Conservation (phyloP, 2,797 vertebrate genomes). For the Trichosurus vulpecula region DNA sequence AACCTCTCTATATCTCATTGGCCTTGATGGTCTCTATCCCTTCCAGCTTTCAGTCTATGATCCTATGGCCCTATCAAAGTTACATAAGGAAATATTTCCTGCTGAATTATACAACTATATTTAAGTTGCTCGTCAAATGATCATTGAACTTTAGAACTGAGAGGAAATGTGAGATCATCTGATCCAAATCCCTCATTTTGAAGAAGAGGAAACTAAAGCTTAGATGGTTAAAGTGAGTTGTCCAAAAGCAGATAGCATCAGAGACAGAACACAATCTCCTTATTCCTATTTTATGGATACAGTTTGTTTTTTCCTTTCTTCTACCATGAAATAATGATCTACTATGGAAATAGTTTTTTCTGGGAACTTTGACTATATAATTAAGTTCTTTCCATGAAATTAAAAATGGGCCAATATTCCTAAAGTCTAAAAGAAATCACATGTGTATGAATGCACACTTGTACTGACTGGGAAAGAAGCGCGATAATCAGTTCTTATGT, state of each 20-base stretch:
- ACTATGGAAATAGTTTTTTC: background rate
- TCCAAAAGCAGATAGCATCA: background rate
- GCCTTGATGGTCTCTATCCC: background rate
- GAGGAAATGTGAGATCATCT: background rate
- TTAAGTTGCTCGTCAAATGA: background rate
- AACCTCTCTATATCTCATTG: background rate
- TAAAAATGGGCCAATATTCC: background rate
- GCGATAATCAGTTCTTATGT: background rate
- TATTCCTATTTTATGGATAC: background rate
- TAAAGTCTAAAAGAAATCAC: slow-evolving; percentile 28
- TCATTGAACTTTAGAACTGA: background rate
- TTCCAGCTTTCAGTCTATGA: background rate
- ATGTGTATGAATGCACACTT: background rate
- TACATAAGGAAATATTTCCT: background rate
- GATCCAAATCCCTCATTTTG: slow-evolving; percentile 51
- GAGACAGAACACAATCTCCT: background rate
- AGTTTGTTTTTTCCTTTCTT: background rate
- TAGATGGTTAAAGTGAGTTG: background rate
- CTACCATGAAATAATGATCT: background rate
- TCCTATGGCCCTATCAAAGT: background rate
- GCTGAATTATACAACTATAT: background rate
- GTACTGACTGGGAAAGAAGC: background rate
- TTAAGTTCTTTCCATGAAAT: slow-evolving; percentile 24
- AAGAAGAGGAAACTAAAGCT: slow-evolving; percentile 36
- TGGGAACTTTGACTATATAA: background rate